phyloP scores from a whole-genome alignment of 2,888 invertebrate species.

The Agapostemon virescens region DNA sequence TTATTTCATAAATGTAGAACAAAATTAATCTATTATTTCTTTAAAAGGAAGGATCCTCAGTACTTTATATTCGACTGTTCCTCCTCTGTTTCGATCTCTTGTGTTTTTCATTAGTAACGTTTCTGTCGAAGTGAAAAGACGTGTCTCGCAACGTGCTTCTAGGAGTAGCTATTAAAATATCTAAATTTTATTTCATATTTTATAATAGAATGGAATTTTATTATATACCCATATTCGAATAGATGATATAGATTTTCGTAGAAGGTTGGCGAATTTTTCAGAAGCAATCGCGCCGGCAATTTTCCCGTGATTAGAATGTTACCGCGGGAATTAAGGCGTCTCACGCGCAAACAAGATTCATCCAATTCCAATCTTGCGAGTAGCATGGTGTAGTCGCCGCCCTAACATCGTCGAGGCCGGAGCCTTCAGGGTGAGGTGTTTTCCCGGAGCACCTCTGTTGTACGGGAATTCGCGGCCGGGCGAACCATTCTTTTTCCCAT shows the following conservation, averaged over 20 bases:
- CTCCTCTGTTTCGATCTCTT: no score
- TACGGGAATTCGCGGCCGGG: constrained; percentile 52
- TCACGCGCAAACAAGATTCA: constrained; percentile 9
- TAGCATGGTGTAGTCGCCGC: not conserved
- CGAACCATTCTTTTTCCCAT: constrained; percentile 81
- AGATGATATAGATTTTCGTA: not conserved
- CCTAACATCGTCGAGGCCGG: not conserved
- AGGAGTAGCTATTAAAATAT: no score
- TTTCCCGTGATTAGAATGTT: constrained; percentile 6
- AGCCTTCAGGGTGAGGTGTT: constrained; percentile 16
- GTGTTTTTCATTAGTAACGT: no score
- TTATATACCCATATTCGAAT: no score
- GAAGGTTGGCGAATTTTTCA: not conserved
- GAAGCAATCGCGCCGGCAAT: not conserved
- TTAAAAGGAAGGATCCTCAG: no score
- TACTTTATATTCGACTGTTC: no score
- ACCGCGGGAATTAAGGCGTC: not conserved
- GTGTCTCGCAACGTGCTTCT: no score
- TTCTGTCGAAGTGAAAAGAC: no score
- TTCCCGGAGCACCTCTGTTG: constrained; percentile 18
- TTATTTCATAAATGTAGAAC: no score
- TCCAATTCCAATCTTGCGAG: constrained; percentile 8
- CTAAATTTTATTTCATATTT: no score
- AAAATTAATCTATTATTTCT: no score
- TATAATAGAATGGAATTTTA: no score